phyloP scores from a whole-genome alignment of 2,797 vertebrate species.

The Cercopithecus neglectus region DNA sequence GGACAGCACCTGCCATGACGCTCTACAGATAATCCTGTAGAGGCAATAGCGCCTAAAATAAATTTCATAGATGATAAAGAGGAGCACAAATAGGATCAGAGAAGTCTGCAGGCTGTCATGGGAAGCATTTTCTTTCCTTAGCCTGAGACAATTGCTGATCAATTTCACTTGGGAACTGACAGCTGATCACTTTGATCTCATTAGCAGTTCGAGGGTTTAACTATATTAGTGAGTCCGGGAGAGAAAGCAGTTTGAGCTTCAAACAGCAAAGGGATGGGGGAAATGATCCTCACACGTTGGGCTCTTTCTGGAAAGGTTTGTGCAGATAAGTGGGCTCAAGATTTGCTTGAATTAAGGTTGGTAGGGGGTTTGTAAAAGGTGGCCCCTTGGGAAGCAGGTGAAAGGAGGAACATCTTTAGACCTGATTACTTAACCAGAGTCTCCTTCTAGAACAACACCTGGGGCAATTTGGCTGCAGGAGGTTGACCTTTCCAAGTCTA shows the following conservation, averaged over 20 bases:
- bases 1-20: neutral
- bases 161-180: neutral
- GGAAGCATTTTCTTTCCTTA: neutral
- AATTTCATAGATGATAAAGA: neutral
- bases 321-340: neutral
- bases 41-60: neutral
- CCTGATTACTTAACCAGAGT: neutral
- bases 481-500: constrained; percentile 42
- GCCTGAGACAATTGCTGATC: neutral
- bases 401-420: neutral
- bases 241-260: neutral
- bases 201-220: neutral
- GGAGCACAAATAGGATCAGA: neutral
- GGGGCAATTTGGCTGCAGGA: neutral
- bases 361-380: neutral
- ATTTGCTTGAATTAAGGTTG: constrained; percentile 10
- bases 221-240: neutral
- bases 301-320: neutral
- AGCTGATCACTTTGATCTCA: constrained; percentile 49
- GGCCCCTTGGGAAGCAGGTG: neutral
- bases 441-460: constrained; percentile 36
- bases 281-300: neutral
- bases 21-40: neutral
- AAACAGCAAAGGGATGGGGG: neutral
- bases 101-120: neutral